Conservation (phyloP, 2,113 vertebrate species). For the Phrynocephalus versicolor region DNA sequence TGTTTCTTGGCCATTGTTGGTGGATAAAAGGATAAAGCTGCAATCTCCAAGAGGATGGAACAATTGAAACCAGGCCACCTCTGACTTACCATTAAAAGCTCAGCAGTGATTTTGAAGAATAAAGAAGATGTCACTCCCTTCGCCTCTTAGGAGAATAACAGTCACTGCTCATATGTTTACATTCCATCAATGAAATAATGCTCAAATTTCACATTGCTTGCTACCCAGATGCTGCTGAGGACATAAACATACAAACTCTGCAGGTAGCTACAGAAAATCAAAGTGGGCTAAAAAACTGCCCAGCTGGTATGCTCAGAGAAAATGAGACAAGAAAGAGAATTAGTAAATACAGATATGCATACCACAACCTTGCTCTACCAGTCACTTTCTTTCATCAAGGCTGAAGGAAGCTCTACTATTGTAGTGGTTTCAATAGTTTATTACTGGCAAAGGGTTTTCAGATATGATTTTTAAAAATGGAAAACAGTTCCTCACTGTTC, state of each 20-base stretch:
- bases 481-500: too few relatives aligned
- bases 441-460: too few relatives aligned
- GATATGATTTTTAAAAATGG: too few relatives aligned
- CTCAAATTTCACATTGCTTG: neutral
- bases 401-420: conserved; percentile 20
- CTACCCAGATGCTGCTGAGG: neutral
- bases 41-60: neutral
- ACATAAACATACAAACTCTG: neutral
- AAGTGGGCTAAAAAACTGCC: conserved; percentile 34
- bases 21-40: neutral
- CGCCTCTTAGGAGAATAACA: neutral
- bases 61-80: neutral
- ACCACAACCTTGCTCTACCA: neutral
- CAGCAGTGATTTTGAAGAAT: neutral
- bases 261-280: conserved; percentile 56
- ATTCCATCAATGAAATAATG: neutral
- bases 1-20: neutral
- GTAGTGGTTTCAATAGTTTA: conserved; percentile 44
- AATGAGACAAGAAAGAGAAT: conserved; percentile 18
- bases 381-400: conserved; percentile 20
- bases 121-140: neutral
- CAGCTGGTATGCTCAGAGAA: conserved; percentile 56
- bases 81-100: neutral
- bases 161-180: neutral
- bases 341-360: conserved; percentile 38